Conservation (phyloP, 2,113 vertebrate species). For the Entomyzon cyanotis region DNA sequence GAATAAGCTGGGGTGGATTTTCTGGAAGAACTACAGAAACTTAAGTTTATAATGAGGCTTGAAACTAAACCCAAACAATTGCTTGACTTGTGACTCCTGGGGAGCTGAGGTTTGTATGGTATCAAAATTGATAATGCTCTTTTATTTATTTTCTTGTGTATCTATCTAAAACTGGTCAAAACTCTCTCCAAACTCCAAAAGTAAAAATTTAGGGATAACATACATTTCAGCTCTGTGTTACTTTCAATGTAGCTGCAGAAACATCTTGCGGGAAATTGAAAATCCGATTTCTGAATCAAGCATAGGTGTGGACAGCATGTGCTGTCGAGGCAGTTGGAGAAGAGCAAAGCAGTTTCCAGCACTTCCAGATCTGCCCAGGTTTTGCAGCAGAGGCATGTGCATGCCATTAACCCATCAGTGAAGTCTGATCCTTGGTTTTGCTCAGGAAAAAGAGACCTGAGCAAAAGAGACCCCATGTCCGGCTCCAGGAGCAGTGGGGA, state of each 20-base stretch:
- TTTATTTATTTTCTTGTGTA: neutral
- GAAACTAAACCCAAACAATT: neutral
- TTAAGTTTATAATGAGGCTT: neutral
- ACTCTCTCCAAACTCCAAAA: neutral
- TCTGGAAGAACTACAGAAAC: neutral
- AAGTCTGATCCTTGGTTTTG: neutral
- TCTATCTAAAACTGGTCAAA: neutral
- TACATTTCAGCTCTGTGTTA: neutral
- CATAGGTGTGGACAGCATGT: neutral
- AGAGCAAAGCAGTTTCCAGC: neutral
- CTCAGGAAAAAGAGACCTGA: neutral
- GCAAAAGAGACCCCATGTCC: accelerated
- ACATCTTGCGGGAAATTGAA: neutral
- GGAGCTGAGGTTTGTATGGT: neutral
- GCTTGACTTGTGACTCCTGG: neutral
- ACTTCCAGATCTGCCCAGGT: neutral
- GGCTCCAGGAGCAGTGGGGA: accelerated
- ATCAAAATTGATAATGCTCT: neutral
- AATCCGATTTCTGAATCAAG: neutral
- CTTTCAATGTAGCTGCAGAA: neutral
- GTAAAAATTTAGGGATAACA: neutral
- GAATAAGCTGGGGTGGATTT: neutral
- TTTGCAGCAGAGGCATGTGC: accelerated
- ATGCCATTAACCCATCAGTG: neutral
- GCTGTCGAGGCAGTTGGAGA: neutral